These are phyloP conservation scores for Drosophila subpulchrella DNA, from an alignment of 1,140 invertebrate genomes.

Conservation along the genomic window DNA sequence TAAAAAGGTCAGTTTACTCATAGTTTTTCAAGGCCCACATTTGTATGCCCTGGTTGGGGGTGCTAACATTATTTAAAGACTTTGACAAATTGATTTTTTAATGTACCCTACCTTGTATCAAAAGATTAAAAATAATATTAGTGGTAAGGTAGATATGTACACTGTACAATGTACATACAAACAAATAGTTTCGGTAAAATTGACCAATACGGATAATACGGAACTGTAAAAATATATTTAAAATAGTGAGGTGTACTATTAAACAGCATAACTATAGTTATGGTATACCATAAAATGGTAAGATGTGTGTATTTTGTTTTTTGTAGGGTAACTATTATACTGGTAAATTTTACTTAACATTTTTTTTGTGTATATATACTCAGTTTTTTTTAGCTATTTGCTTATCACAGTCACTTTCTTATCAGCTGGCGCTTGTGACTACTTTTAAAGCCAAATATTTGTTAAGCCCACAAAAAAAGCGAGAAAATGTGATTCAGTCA, in stretches of 20 bases:
- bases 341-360: too few species aligned
- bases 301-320: too few species aligned
- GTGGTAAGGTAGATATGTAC: too few species aligned
- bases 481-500: slow-evolving; percentile 20
- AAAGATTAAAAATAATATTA: too few species aligned
- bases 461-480: neutral
- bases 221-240: too few species aligned
- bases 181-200: too few species aligned
- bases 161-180: too few species aligned
- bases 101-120: neutral
- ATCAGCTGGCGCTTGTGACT: slow-evolving; percentile 16
- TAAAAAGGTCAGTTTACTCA: neutral
- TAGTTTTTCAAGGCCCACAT: neutral
- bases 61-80: neutral
- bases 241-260: too few species aligned
- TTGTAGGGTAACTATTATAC: too few species aligned
- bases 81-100: neutral
- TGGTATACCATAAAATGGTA: too few species aligned
- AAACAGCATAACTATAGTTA: too few species aligned
- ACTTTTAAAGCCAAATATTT: slow-evolving; percentile 28
- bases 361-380: neutral
- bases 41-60: neutral
- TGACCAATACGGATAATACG: too few species aligned
- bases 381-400: slow-evolving; percentile 12
- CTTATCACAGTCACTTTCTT: slow-evolving; percentile 24